A percentile compares a stretch with the other conserved stretches of the same genome.
Evolutionary conservation across 2,797 vertebrate species (phyloP).

Genomic region (Acropternis orthonyx): DNA sequence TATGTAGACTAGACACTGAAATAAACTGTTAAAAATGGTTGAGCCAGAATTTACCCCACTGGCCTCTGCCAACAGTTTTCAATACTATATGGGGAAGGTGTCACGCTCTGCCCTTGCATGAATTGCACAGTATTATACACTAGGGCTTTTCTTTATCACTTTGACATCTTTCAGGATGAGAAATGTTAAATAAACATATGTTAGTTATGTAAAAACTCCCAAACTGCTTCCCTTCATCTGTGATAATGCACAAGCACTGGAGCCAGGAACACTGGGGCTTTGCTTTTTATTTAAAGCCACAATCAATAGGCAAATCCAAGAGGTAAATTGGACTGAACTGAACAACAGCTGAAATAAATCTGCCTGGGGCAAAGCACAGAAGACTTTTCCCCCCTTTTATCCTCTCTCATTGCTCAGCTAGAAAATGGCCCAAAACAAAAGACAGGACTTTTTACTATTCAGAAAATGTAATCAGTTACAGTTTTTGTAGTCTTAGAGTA

Average conservation of each 20-base stretch:
- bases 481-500: not conserved
- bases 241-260: not conserved
- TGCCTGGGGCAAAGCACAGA: not conserved
- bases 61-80: not conserved
- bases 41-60: not conserved
- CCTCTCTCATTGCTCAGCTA: not conserved
- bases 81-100: not conserved
- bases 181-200: not conserved
- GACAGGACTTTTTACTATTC: not conserved
- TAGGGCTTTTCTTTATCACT: not conserved
- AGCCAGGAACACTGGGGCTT: not conserved
- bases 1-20: not conserved
- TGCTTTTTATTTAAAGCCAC: conserved; percentile 11
- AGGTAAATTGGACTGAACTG: not conserved
- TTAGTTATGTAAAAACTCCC: not conserved
- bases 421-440: not conserved
- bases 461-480: not conserved
- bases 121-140: not conserved
- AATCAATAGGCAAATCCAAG: conserved; percentile 26
- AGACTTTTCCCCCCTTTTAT: not conserved
- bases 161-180: not conserved
- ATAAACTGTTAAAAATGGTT: not conserved
- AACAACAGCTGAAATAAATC: conserved; percentile 12
- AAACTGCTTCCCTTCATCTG: not conserved
- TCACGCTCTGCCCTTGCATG: fast-evolving